A percentile compares a stretch with the other conserved stretches of the same genome.
These are phyloP conservation scores for Salmo trutta DNA, from an alignment of 2,797 vertebrate species.

Conservation along the genomic window DNA sequence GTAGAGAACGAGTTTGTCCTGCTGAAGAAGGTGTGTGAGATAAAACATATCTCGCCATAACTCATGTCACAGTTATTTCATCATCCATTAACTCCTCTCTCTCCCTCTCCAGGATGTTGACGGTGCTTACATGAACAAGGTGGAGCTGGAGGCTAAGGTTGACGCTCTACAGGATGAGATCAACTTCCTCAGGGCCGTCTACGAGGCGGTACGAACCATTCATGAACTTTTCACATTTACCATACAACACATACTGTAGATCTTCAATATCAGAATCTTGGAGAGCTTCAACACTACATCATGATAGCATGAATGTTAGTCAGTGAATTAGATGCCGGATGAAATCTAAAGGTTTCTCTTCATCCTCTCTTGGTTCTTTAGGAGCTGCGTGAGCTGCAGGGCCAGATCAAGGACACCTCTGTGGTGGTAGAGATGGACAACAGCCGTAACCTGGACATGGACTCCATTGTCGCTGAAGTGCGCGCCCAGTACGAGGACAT, in stretches of 20 bases:
- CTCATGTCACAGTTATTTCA: neutral
- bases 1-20: slow-evolving; percentile 96
- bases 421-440: slow-evolving; percentile 88
- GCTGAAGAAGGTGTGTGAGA: slow-evolving; percentile 87
- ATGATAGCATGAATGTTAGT: neutral
- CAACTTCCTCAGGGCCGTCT: slow-evolving; percentile 89
- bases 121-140: slow-evolving; percentile 91
- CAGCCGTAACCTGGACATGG: slow-evolving; percentile 85
- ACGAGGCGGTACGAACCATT: slow-evolving; percentile 80
- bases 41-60: neutral
- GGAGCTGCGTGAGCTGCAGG: slow-evolving; percentile 81
- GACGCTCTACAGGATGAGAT: slow-evolving; percentile 88
- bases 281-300: neutral
- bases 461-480: slow-evolving; percentile 87
- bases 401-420: slow-evolving; percentile 82
- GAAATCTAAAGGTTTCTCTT: slow-evolving; percentile 4
- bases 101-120: slow-evolving; percentile 85
- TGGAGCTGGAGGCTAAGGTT: slow-evolving; percentile 86
- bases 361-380: slow-evolving; percentile 45
- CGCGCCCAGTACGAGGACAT: slow-evolving; percentile 89
- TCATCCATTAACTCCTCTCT: neutral
- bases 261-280: too few relatives aligned
- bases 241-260: too few relatives aligned
- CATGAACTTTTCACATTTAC: neutral
- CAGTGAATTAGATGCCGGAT: neutral